Evolutionary conservation across 2,113 vertebrate species (phyloP).

Genomic region (Lipophrys pholis): DNA sequence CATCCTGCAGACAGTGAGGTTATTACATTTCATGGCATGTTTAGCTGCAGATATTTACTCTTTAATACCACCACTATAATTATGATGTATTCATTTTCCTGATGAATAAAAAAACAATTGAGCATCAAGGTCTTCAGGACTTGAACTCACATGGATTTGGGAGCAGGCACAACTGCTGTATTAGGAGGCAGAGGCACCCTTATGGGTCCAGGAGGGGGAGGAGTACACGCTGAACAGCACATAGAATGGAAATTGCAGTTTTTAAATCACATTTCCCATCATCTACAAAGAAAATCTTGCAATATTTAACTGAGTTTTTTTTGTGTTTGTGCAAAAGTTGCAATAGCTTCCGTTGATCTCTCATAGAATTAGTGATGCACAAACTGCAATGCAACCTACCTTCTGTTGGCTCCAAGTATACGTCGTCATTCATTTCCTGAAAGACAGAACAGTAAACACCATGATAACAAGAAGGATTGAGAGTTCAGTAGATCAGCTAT

Average conservation of each 20-base stretch:
- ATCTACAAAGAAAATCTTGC: background rate
- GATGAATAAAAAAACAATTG: background rate
- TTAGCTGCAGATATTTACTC: background rate
- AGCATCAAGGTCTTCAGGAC: background rate
- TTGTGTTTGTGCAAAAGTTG: background rate
- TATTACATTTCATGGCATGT: background rate
- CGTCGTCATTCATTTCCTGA: slow-evolving; percentile 73
- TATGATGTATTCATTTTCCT: slow-evolving; percentile 22
- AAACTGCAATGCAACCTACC: slow-evolving; percentile 57
- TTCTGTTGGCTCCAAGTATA: slow-evolving; percentile 80
- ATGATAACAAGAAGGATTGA: background rate
- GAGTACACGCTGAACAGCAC: slow-evolving; percentile 63
- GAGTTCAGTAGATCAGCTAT: background rate
- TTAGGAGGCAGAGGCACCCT: slow-evolving; percentile 49
- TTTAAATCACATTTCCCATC: background rate
- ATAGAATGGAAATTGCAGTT: background rate
- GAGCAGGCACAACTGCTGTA: slow-evolving; percentile 10
- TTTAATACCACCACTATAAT: background rate
- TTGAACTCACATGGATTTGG: slow-evolving; percentile 67
- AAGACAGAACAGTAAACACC: slow-evolving; percentile 40
- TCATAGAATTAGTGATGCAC: too few species aligned
- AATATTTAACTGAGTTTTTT: background rate
- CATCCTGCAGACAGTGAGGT: slow-evolving; percentile 59
- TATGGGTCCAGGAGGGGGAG: slow-evolving; percentile 22
- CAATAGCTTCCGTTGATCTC: too few species aligned